Evolutionary conservation across 1,140 invertebrate genomes (phyloP).

Genomic region (Vanessa tameamea): DNA sequence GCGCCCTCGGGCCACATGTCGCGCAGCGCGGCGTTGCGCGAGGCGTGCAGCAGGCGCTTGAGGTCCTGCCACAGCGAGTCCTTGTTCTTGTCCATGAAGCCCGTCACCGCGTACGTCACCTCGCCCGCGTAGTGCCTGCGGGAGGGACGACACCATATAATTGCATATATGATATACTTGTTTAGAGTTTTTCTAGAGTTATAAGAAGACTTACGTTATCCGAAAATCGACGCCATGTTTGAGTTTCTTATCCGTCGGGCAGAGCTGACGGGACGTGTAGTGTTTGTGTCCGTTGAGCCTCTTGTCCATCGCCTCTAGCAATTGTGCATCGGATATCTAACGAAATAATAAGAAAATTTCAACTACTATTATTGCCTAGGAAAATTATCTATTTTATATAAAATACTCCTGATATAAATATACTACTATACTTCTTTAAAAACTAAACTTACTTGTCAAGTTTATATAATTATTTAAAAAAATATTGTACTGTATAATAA

Average conservation of each 20-base stretch:
- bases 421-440: no score
- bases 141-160: not conserved
- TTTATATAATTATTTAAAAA: no score
- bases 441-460: no score
- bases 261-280: slow-evolving; percentile 92
- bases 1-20: slow-evolving; percentile 98
- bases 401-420: no score
- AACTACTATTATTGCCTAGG: not conserved
- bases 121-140: slow-evolving; percentile 97
- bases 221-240: slow-evolving; percentile 92
- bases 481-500: no score
- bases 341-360: not conserved
- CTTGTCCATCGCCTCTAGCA: slow-evolving; percentile 96
- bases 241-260: slow-evolving; percentile 90
- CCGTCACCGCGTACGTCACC: slow-evolving; percentile 93
- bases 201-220: slow-evolving; percentile 83
- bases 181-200: not conserved
- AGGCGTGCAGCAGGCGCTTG: slow-evolving; percentile 93
- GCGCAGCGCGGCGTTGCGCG: slow-evolving; percentile 87
- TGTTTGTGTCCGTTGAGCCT: slow-evolving; percentile 93
- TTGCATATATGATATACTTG: no score
- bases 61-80: slow-evolving; percentile 98
- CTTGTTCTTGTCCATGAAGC: slow-evolving; percentile 98
- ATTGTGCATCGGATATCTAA: slow-evolving; percentile 88
- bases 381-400: no score